Conservation (phyloP, 2,888 invertebrate species). For the Lutraria lutraria region DNA sequence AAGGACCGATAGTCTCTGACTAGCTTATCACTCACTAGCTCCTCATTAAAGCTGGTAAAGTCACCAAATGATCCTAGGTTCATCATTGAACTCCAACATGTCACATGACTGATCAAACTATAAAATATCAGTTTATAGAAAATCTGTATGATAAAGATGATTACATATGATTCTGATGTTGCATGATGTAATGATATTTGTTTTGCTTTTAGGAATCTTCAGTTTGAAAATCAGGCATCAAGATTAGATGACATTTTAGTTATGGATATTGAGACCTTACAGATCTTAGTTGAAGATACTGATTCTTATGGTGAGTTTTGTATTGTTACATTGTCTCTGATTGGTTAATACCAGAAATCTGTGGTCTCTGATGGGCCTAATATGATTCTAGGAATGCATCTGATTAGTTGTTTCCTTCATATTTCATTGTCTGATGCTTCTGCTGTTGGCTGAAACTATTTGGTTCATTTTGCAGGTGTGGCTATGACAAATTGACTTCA, state of each 20-base stretch:
- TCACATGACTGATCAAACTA: no score
- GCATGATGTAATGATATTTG: background rate
- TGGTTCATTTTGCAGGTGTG: no score
- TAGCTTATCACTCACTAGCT: no score
- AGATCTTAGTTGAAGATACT: constrained; percentile 77
- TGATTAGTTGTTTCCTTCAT: background rate
- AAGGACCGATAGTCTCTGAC: no score
- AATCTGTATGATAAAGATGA: background rate
- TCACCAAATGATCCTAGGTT: no score
- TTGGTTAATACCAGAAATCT: background rate
- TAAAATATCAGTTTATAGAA: no score
- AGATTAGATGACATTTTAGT: constrained; percentile 78
- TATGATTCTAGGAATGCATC: background rate
- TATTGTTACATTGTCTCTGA: background rate
- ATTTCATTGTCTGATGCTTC: no score
- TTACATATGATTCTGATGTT: background rate
- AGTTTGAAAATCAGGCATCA: constrained; percentile 78
- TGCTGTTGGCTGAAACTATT: no score
- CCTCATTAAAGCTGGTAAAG: no score
- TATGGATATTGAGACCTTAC: constrained; percentile 77
- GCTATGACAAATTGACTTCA: no score
- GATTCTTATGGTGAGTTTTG: constrained; percentile 78
- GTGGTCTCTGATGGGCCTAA: background rate
- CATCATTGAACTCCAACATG: no score
- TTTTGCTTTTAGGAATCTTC: constrained; percentile 72